Conservation (phyloP, 2,113 vertebrate genomes). For the Willisornis vidua region DNA sequence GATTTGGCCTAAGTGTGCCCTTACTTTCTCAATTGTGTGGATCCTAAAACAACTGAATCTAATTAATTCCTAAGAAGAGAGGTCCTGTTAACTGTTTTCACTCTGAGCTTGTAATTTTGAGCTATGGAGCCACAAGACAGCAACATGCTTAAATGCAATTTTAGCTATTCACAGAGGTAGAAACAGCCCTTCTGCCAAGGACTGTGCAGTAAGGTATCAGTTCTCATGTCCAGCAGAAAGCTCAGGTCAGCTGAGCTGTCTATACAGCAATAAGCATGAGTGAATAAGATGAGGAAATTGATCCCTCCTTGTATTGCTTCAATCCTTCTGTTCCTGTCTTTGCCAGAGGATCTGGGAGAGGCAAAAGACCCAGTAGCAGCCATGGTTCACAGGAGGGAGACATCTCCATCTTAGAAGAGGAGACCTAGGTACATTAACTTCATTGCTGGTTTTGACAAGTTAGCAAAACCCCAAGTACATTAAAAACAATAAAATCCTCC, state of each 20-base stretch:
- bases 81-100: slow-evolving; percentile 41
- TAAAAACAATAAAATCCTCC: rapidly evolving
- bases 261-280: background rate
- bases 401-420: background rate
- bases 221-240: background rate
- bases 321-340: background rate
- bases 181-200: background rate
- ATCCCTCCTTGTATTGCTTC: background rate
- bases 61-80: slow-evolving; percentile 44
- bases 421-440: background rate
- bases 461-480: background rate
- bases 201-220: background rate
- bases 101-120: background rate
- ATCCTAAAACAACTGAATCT: slow-evolving; percentile 40
- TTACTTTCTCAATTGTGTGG: slow-evolving; percentile 60
- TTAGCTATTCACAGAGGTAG: background rate
- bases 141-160: background rate
- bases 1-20: slow-evolving; percentile 52
- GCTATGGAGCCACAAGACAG: background rate
- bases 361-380: background rate
- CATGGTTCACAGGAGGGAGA: background rate
- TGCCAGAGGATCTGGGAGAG: background rate
- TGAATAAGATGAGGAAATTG: background rate
- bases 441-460: background rate
- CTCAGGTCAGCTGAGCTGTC: background rate